These are phyloP conservation scores for Drosophila malerkotliana DNA, from an alignment of 1,140 invertebrate genomes.

Conservation along the genomic window DNA sequence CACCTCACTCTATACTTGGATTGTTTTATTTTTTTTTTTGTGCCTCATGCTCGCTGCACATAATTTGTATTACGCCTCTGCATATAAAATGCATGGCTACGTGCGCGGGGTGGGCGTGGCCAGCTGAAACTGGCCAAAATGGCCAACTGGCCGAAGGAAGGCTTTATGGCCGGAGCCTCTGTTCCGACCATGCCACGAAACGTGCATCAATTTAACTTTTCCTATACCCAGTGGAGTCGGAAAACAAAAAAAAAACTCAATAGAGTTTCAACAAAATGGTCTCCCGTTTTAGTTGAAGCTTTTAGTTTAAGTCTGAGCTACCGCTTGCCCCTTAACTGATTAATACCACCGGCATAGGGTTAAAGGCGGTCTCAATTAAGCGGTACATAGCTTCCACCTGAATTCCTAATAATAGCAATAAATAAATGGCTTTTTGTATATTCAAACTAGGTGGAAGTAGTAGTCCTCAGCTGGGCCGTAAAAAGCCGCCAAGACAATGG, in stretches of 20 bases:
- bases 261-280: constrained; percentile 10
- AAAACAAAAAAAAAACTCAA: constrained; percentile 4
- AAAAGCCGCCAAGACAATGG: constrained; percentile 65
- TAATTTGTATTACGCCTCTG: constrained; percentile 68
- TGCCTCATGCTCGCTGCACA: constrained; percentile 56
- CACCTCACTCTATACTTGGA: constrained; percentile 13
- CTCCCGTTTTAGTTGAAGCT: constrained; percentile 3
- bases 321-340: constrained; percentile 40
- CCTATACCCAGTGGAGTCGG: constrained; percentile 42
- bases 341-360: constrained; percentile 18
- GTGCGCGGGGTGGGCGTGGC: constrained; percentile 60
- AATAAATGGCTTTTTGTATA: constrained; percentile 67
- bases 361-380: constrained; percentile 30
- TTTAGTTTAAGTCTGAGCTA: constrained; percentile 1
- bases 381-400: constrained; percentile 26
- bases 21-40: constrained; percentile 28
- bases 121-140: constrained; percentile 35
- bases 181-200: constrained; percentile 40
- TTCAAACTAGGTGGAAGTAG: constrained; percentile 21
- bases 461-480: constrained; percentile 25
- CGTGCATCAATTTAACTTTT: constrained; percentile 70
- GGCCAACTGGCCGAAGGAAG: constrained; percentile 32
- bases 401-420: constrained; percentile 74
- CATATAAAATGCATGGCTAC: constrained; percentile 76
- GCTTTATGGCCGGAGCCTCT: constrained; percentile 55